Evolutionary conservation across 1,140 invertebrate genomes (phyloP).

Genomic region (Drosophila biarmipes): DNA sequence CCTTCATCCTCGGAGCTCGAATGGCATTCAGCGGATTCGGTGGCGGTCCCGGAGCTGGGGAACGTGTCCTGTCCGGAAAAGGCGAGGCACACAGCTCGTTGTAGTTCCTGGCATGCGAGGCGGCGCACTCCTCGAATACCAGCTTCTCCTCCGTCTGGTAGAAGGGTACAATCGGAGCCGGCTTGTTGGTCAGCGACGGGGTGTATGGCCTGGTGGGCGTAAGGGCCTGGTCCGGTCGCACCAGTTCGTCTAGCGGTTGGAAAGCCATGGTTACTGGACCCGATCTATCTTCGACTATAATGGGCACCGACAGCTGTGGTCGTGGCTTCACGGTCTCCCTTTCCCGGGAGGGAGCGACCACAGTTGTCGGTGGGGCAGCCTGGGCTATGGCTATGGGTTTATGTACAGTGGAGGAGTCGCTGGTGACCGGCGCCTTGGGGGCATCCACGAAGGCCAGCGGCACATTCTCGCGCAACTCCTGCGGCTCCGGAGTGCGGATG

Average conservation of each 20-base stretch:
- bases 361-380: slow-evolving; percentile 46
- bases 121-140: slow-evolving; percentile 86
- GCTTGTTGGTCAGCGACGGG: slow-evolving; percentile 88
- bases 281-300: slow-evolving; percentile 73
- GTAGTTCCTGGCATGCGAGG: slow-evolving; percentile 86
- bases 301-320: slow-evolving; percentile 70
- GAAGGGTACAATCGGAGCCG: slow-evolving; percentile 87
- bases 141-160: slow-evolving; percentile 88
- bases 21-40: slow-evolving; percentile 86
- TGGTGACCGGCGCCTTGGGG: slow-evolving; percentile 41
- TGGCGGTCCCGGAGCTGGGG: slow-evolving; percentile 87
- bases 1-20: slow-evolving; percentile 86
- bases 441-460: slow-evolving; percentile 82
- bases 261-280: slow-evolving; percentile 85
- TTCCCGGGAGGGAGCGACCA: slow-evolving; percentile 16
- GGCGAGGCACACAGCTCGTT: slow-evolving; percentile 86
- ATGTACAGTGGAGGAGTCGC: slow-evolving; percentile 56
- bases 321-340: background rate
- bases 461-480: slow-evolving; percentile 81
- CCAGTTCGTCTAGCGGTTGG: slow-evolving; percentile 87
- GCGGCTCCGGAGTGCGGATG: slow-evolving; percentile 85
- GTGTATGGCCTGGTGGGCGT: slow-evolving; percentile 85
- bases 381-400: slow-evolving; percentile 74
- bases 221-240: slow-evolving; percentile 83
- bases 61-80: slow-evolving; percentile 86